Base-by-base conservation (phyloP, 2,888 invertebrate genomes). In the Acronicta leporina region DNA sequence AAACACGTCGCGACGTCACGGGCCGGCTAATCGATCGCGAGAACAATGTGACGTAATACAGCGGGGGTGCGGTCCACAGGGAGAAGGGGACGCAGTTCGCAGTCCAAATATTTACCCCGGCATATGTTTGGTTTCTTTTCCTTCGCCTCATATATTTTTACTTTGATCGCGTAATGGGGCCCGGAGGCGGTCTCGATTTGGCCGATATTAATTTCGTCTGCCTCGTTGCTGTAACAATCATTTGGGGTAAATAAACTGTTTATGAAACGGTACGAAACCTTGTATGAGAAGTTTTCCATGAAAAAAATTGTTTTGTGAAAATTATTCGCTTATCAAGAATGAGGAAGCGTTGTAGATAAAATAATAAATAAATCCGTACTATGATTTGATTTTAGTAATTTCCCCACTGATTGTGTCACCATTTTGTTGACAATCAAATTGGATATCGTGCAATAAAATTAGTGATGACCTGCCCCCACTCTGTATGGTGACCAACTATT, bases 101-200 rank as follows among this genome's bases (percentile, higher is more conserved):
- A 84, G 87, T 87, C 88, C 91, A 92, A 94, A 94, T 93, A 93
- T 94, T 94, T 94, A 89, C 88, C 78, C 84, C 83, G 84, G 91
- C 92, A 92, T 92, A 92, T 94, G 94, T 92, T 94, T 92, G 92
- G 91, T 92, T 94, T 94, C 93, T 90, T 94, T 94, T 92, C 89
- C 91, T 92, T 87, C 90, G 92, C 90, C 88, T 93, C 94, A 93
- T 93, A 93, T 94, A 93, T 93, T 93, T 93, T 93, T 90, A 89
- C 92, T 92, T 92, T 92, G 91, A 92, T 91, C 88, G 87, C 70
- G 86, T 92, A 93, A 94, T 91, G 83, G 89, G 87, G 87, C 86
- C 90, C 89, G 70, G 83, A 84, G 92, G 91, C 91, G 84, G 82
- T 82, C 83, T 80, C 87, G 88, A 90, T 91, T 92, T 91, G 90